Evolutionary conservation across 2,797 vertebrate species (phyloP), one percentile per base, ranked within the genome.

Genomic region (Aviceda cuculoides): DNA sequence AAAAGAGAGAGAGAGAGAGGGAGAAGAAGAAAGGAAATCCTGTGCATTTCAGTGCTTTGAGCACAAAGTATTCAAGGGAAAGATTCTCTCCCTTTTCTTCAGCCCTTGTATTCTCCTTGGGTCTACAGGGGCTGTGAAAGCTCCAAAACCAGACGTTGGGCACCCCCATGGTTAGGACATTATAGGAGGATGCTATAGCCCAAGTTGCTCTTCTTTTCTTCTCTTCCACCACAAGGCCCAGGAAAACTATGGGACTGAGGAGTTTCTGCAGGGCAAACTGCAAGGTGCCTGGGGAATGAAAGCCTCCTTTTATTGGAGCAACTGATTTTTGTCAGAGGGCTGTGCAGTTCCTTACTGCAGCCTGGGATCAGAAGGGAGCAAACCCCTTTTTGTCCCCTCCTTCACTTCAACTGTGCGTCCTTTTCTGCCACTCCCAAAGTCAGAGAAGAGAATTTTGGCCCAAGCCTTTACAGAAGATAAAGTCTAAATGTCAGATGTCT

Each of bases 401-500:
- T 74, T 87, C 29, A 14, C 40, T 73, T 92, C 67, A 79, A 42
- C 61, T 17, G 5, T 87, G 39, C 3, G 81, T 89, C 95, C 96
- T 97, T 95, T 93, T 39, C 93, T 94, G 93, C 67, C 86, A 68
- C 56, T 95, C 63, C 90, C 87, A 94, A 95, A 95, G 95, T 96
- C 94, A 93, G 83, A 74, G 63, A 87, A 89, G 70, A 82, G 67
- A 94, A 93, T 95, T 94, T 97, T 95, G 95, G 95, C 92, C 92
- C 94, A 95, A 67, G 92, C 25, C 53, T 94, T 93, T 97, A 42
- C 52, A 80, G 90, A 96, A 96, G 93, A 97, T 95, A 94, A 95
- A 96, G 88, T 94, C 93, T 97, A 95, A 97, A 95, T 96, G 95
- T 97, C 94, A 96, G 92, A 93, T 97, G 93, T 96, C 95, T 97